phyloP scores from a whole-genome alignment of 2,888 invertebrate species.

The Apamea crenata region DNA sequence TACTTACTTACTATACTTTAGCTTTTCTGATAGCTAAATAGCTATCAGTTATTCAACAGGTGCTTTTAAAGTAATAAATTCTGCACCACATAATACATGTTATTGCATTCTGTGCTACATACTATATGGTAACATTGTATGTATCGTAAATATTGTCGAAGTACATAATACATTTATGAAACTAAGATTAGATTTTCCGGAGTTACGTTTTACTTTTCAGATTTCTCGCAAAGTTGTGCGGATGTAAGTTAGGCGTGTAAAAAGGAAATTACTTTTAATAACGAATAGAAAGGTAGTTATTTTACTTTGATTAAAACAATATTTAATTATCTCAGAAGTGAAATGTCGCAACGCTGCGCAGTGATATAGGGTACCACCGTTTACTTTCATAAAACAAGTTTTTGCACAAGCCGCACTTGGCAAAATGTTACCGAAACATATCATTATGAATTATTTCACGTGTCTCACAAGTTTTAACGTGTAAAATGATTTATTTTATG shows the following conservation, averaged over 20 bases:
- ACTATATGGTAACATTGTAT: conserved; percentile 31
- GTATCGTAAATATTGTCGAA: conserved; percentile 35
- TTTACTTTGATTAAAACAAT: conserved; percentile 60
- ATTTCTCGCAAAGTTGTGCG: conserved; percentile 21
- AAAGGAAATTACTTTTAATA: conserved; percentile 30
- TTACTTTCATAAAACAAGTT: conserved; percentile 86
- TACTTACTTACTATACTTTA: no score
- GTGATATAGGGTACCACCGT: conserved; percentile 72
- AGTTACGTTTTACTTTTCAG: conserved; percentile 8
- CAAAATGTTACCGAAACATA: conserved; percentile 60
- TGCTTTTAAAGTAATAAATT: conserved; percentile 28
- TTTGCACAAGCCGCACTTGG: conserved; percentile 69
- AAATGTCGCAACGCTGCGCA: conserved; percentile 78
- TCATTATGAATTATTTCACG: conserved; percentile 53
- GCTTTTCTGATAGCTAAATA: no score
- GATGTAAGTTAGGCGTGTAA: conserved; percentile 13
- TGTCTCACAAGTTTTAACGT: conserved; percentile 17
- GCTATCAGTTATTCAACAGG: neutral
- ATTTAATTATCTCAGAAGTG: conserved; percentile 78
- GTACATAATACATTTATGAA: conserved; percentile 30
- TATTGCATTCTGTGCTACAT: conserved; percentile 55
- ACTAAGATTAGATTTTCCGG: conserved; percentile 21
- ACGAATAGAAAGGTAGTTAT: conserved; percentile 41
- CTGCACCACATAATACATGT: conserved; percentile 32
- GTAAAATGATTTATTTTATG: conserved; percentile 29